Evolutionary conservation across 1,140 invertebrate genomes (phyloP), one percentile per base, ranked within the genome.

Genomic region (Drosophila busckii): DNA sequence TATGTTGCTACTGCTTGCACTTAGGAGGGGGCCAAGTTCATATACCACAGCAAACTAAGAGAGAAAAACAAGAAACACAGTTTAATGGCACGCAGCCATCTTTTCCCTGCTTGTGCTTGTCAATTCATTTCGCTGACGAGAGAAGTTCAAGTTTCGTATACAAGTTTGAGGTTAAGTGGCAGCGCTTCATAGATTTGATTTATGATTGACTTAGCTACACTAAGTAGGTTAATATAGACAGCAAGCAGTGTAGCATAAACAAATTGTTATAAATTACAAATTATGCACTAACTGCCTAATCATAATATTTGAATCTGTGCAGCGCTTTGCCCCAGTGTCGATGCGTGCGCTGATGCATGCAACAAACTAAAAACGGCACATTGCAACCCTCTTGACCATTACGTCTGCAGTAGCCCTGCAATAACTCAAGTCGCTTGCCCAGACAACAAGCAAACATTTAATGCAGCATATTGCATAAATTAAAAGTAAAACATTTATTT

Each of bases 81-180:
- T 63, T 59, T 82, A 66, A 55, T 82, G 69, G 75, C 75, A 82
- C 69, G 75, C 75, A 82, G 65, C 62, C 69, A 48, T 82, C 45
- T 69, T 45, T 66, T 42, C 15, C 9, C 34, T 28, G n/a, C 16
- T 22, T 34, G 16, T 62, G 38, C 10, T 42, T 66, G 58, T 80
- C 73, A 80, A 69, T 82, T 73, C 52, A 67, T 73, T 73, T 67
- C 52, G 10, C 25, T 41, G 59, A 16, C 46, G 52, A 37, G n/a
- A n/a, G 32, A 56, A 80, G 73, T 82, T 82, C 60, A 69, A 62
- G 52, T 82, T 58, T 68, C 49, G 28, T 37, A 37, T 37, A 59
- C 40, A 70, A 64, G 54, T 65, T 75, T 54, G 44, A 80, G 73
- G 68, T 73, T 65, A 65, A 64, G 59, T 62, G 40, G 15, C 46